Base-by-base conservation (phyloP, 2,113 vertebrate genomes). In the Sclerurus mexicanus region DNA sequence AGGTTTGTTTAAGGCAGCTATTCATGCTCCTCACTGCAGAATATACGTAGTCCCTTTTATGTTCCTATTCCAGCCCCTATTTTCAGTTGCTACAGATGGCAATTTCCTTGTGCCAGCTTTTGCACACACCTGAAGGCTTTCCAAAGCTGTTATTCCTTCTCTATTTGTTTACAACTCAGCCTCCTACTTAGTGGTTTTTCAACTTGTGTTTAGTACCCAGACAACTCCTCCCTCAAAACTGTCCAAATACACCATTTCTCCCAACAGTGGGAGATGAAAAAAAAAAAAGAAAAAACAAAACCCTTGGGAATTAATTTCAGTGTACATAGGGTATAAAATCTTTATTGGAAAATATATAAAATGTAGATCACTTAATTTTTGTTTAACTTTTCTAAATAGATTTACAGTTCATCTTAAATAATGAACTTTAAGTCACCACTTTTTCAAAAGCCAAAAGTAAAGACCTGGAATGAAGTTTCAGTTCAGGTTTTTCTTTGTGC, bases 391-490 rank as follows among this genome's bases (percentile, higher is more conserved):
- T 77, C 55, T 46, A 69, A 80, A 62, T 9, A 72, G 69, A 63
- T 83, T 81, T 69, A 55, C 18, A 53, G n/a, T 55, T 89, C 13
- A 64, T 59, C 30, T 87, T 78, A 22, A 89, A 27, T 91, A 84
- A 72, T 81, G 83, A 93, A 92, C 59, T 83, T 73, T 49, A 60
- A 92, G 63, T 91, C 53, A 53, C 93, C 80, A 62, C 56, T 90
- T 90, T 95, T 89, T 35, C 40, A 80, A 92, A 96, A 92, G 72
- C 40, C 49, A 22, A 49, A 86, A 75, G 55, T 59, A 68, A 75
- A 75, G 56, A 77, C 46, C 39, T 5, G 19, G 52, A 89, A 77
- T 64, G 24, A 59, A 88, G 79, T 79, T 82, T 67, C 72, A 64
- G 39, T 86, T 95, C 7, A 76, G 58, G 24, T 79, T 96, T 96